Evolutionary conservation across 2,797 vertebrate genomes (phyloP), one percentile per base, ranked within the genome.

Genomic region (Rhinatrema bivittatum): DNA sequence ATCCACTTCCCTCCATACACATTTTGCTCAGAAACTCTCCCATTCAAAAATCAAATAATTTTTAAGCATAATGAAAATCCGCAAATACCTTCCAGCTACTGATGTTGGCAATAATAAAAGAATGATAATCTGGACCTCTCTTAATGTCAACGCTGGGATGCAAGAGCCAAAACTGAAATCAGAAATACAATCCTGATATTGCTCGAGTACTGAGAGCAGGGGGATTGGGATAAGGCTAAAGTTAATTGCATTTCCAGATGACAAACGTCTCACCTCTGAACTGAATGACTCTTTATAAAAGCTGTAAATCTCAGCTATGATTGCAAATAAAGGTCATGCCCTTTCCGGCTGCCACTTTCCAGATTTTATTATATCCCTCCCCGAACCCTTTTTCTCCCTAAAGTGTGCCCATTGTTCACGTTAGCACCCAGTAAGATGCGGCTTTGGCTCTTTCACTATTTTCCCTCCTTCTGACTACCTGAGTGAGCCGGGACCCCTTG

Each of bases 171-270:
- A 76, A 78, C 75, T 52, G 57, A 79, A 78, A 79, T 76, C 72
- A 73, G 59, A 72, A 69, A 68, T 76, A 60, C 68, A 68, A 53
- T 74, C 65, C 60, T 56, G 81, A 70, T 64, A 59, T 65, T 36
- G 70, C 74, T 81, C 78, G 79, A 70, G 62, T 63, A 56, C 66
- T 73, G 78, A 82, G 78, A 78, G 75, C 78, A 74, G 68, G 61
- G 80, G 82, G 81, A 84, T 75, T 85, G 81, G 85, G 80, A 82
- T 78, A 82, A 80, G 78, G 83, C 70, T 78, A 80, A 81, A 86
- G 83, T 86, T 86, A 87, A 87, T 86, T 87, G 85, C 82, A 81
- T 87, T 87, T 87, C 85, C 85, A 86, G 82, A 87, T 86, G 84
- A 87, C 85, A 87, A 85, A 84, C 82, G 84, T 84, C 85, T 87